Evolutionary conservation across 2,113 vertebrate species (phyloP), one percentile per base, ranked within the genome.

Genomic region (Thermophis baileyi): DNA sequence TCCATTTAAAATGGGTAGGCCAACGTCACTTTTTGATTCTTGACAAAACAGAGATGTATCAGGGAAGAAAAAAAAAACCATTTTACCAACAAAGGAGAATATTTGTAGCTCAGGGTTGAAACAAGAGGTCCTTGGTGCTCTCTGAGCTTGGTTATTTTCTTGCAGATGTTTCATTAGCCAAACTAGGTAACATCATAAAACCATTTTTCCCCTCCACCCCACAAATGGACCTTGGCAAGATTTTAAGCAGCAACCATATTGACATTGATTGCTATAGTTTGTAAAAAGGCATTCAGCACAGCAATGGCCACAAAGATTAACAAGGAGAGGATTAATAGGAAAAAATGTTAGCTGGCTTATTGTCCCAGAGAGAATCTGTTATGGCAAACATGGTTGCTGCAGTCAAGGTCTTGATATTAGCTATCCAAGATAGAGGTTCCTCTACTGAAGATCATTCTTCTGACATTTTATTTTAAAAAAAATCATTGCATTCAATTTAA

Each of bases 391-490:
- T 30, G 9, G 22, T 7, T 3, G 57, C 40, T 89, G 8, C 30
- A 90, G 55, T 74, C 46, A 47, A 40, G 50, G 5, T 49, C 49
- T 69, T 35, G 46, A 4, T 25, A n/a, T 53, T 0, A 91, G 54
- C 93, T 94, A 88, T 1, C 55, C 93, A 35, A 46, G 85, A 74
- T 8, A 30, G 92, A 94, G 14, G 24, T 87, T 91, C 90, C 93
- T 60, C 47, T 46, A 18, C 47, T 35, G 74, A 9, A 87, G 49
- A 11, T 92, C 3, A 51, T 24, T 74, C 22, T 85, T 53, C n/a
- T 54, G n/a, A n/a, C 11, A 51, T 81, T 40, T 69, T 49, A 44
- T 46, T 89, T 89, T 18, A 7, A 89, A 25, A 14, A 55, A 60
- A 44, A 1, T 16, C 40, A 49, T 69, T 47, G 47, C 44, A 49